Conservation (phyloP, 2,797 vertebrate genomes). For the Rhinoraja longicauda region DNA sequence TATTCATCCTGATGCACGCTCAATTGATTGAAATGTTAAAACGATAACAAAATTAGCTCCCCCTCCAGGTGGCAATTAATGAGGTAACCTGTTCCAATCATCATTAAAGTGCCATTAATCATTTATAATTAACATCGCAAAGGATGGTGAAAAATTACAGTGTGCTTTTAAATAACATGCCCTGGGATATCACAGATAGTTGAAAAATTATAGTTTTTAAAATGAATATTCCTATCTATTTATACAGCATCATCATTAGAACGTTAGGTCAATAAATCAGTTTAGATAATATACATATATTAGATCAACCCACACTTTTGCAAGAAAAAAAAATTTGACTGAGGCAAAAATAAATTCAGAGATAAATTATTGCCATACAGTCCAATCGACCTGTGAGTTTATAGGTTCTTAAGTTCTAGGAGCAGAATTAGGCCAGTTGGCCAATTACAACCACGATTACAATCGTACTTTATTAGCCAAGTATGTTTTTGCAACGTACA, state of each 20-base stretch:
- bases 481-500: no score
- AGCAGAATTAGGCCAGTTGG: no score
- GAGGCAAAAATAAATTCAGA: background rate
- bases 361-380: slow-evolving; percentile 1
- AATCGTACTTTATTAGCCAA: no score
- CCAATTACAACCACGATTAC: no score
- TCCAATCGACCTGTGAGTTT: background rate
- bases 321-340: background rate
- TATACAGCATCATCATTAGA: slow-evolving; percentile 5
- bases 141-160: slow-evolving; percentile 34
- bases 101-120: slow-evolving; percentile 40
- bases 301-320: background rate
- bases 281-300: background rate
- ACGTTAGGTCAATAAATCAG: slow-evolving; percentile 25
- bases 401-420: no score
- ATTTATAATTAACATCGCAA: slow-evolving; percentile 38
- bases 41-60: slow-evolving; percentile 35
- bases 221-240: slow-evolving; percentile 29
- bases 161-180: slow-evolving; percentile 36
- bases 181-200: slow-evolving; percentile 33
- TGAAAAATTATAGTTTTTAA: background rate
- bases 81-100: slow-evolving; percentile 34
- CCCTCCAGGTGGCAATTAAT: slow-evolving; percentile 29
- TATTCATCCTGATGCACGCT: no score
- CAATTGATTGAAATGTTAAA: slow-evolving; percentile 19